phyloP scores from a whole-genome alignment of 2,888 invertebrate genomes.

The Ashinkailepas kermadecensis region DNA sequence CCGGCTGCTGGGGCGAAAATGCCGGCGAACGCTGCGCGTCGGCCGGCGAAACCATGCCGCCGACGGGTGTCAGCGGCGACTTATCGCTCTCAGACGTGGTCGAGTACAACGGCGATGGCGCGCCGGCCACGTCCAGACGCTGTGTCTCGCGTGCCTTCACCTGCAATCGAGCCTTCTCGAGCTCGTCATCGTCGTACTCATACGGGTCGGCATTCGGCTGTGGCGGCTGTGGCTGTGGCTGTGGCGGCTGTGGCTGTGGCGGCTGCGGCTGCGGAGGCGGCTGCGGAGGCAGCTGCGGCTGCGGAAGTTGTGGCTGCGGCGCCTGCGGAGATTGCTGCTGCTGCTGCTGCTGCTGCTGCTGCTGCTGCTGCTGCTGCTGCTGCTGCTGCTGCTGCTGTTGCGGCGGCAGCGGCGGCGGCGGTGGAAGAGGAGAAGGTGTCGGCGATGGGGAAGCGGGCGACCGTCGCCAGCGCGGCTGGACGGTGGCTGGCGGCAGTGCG shows the following conservation, averaged over 20 bases:
- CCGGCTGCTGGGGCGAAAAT: constrained; percentile 12
- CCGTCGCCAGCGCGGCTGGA: not conserved
- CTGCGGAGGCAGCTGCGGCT: not conserved
- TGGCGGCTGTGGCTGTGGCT: not conserved
- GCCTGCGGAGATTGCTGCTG: no score
- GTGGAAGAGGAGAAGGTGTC: not conserved
- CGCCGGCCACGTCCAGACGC: not conserved
- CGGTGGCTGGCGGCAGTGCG: no score
- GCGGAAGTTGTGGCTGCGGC: not conserved
- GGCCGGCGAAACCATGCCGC: constrained; percentile 19
- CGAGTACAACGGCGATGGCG: not conserved
- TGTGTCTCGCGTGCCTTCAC: constrained; percentile 15
- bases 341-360: no score
- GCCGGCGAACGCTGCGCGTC: constrained; percentile 21
- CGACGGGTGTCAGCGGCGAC: constrained; percentile 19
- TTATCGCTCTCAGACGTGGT: constrained; percentile 21
- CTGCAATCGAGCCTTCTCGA: not conserved
- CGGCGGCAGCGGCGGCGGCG: not conserved
- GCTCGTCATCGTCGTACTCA: not conserved
- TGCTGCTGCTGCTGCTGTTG: no score
- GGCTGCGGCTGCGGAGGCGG: no score
- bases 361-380: no score
- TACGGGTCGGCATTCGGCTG: not conserved
- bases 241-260: not conserved
- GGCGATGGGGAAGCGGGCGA: not conserved